These are phyloP conservation scores for Phalacrocorax carbo DNA, from an alignment of 2,113 vertebrate species.

Conservation along the genomic window DNA sequence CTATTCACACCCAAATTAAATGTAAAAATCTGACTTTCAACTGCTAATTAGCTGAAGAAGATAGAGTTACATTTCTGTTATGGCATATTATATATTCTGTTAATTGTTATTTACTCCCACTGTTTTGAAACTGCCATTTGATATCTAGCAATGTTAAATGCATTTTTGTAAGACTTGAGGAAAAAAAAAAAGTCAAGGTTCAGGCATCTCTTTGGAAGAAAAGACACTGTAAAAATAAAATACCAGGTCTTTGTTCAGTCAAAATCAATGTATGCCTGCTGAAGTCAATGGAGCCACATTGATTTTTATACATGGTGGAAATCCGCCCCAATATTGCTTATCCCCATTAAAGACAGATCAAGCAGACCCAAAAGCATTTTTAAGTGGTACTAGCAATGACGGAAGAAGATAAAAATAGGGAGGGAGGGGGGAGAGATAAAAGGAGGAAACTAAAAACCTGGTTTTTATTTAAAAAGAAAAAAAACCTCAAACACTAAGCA, in stretches of 20 bases:
- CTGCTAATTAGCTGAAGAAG: background rate
- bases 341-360: background rate
- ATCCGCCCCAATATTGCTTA: background rate
- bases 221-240: background rate
- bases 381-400: background rate
- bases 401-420: background rate
- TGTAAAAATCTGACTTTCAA: background rate
- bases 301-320: background rate
- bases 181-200: background rate
- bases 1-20: slow-evolving; percentile 40
- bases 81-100: background rate
- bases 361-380: background rate
- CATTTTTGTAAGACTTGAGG: background rate
- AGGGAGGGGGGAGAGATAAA: no score
- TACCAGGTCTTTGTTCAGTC: background rate
- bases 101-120: slow-evolving; percentile 31
- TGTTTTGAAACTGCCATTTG: slow-evolving; percentile 9
- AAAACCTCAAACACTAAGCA: background rate
- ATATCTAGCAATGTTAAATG: background rate
- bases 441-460: background rate
- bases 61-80: background rate
- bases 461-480: background rate
- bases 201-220: background rate
- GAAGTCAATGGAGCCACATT: background rate
- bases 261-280: background rate